Evolutionary conservation across 2,888 invertebrate genomes (phyloP).

Genomic region (Pyrrhopygopsis socrates): DNA sequence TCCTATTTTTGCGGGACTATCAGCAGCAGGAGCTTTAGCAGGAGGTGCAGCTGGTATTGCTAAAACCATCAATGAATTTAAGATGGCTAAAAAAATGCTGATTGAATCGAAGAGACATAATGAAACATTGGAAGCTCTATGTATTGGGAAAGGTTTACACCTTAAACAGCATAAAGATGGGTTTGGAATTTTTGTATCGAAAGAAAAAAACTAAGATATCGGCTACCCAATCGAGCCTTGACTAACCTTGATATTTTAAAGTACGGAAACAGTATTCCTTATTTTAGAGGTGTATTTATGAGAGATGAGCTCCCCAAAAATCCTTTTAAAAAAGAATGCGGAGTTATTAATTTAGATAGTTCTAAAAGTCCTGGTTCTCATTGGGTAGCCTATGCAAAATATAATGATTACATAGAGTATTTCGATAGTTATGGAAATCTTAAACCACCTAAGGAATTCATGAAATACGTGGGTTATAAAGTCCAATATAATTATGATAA

Average conservation of each 20-base stretch:
- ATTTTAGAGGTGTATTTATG: conserved; percentile 77
- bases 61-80: conserved; percentile 86
- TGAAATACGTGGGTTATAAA: conserved; percentile 30
- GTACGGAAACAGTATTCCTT: conserved; percentile 47
- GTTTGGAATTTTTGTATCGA: no score
- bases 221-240: no score
- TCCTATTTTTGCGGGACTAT: conserved; percentile 88
- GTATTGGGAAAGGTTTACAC: not conserved
- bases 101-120: not conserved
- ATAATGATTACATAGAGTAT: conserved; percentile 39
- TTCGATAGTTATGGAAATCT: conserved; percentile 49
- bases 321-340: conserved; percentile 42
- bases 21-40: conserved; percentile 88
- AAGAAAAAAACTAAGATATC: no score
- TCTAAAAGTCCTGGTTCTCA: conserved; percentile 34
- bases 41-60: conserved; percentile 89
- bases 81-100: conserved; percentile 83
- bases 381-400: conserved; percentile 40
- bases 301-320: conserved; percentile 80
- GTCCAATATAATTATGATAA: conserved; percentile 38
- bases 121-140: not conserved
- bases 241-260: not conserved
- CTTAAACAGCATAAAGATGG: not conserved
- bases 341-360: conserved; percentile 68
- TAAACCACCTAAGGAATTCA: conserved; percentile 42